phyloP scores from a whole-genome alignment of 2,888 invertebrate species.

The Griposia aprilina region DNA sequence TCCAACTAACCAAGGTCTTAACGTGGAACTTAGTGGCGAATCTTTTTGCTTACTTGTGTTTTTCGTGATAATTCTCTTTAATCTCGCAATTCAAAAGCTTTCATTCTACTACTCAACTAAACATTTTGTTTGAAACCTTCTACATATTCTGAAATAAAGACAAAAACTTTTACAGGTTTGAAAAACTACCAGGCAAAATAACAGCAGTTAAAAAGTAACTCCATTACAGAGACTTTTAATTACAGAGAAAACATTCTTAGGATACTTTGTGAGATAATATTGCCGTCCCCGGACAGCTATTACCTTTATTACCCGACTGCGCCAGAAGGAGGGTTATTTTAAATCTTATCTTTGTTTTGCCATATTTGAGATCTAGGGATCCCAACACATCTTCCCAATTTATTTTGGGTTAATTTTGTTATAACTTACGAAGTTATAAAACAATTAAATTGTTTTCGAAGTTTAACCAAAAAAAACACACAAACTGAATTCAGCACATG shows the following conservation, averaged over 20 bases:
- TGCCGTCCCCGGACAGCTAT: no score
- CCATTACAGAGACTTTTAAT: background rate
- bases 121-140: background rate
- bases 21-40: background rate
- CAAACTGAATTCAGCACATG: no score
- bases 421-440: no score
- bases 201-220: background rate
- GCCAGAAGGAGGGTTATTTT: no score
- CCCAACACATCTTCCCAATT: no score
- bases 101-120: background rate
- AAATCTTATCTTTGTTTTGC: no score
- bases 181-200: background rate
- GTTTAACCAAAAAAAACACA: no score
- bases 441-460: no score
- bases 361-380: no score
- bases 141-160: no score
- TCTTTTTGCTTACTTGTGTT: background rate
- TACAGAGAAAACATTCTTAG: background rate
- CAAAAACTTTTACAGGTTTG: background rate
- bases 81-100: background rate
- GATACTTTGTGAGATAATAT: background rate
- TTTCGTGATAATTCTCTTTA: background rate
- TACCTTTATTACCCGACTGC: no score
- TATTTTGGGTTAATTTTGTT: no score
- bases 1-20: conserved; percentile 2